A percentile compares a stretch with the other conserved stretches of the same genome.
Evolutionary conservation across 2,113 vertebrate genomes (phyloP).

Genomic region (Serilophus lunatus): DNA sequence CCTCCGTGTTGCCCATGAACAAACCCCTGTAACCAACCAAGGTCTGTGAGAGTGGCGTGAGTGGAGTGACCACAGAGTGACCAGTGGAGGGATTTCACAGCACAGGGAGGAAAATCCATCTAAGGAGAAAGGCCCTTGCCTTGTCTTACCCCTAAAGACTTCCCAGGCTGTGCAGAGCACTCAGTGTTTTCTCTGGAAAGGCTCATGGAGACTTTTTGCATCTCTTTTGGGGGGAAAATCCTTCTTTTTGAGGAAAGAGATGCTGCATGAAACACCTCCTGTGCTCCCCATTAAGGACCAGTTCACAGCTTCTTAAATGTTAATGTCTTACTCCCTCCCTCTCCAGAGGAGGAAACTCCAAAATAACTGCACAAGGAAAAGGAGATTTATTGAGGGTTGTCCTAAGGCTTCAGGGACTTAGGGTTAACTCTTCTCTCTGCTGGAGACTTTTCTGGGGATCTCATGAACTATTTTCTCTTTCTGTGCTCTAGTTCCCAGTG

Average conservation of each 20-base stretch:
- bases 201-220: neutral
- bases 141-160: too few species aligned
- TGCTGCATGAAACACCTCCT: neutral
- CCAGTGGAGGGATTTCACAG: neutral
- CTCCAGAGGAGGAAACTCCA: neutral
- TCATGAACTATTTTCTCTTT: neutral
- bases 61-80: neutral
- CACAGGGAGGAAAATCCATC: neutral
- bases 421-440: neutral
- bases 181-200: fast-evolving
- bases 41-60: neutral
- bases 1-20: neutral
- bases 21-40: neutral
- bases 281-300: neutral
- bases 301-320: neutral
- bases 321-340: neutral
- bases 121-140: neutral
- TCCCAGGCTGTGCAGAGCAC: fast-evolving
- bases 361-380: neutral
- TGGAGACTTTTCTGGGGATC: neutral
- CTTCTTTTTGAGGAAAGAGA: neutral
- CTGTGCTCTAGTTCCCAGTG: neutral
- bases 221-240: neutral
- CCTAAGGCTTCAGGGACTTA: neutral
- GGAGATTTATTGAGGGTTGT: neutral